Evolutionary conservation across 2,797 vertebrate species (phyloP).

Genomic region (Macrochelys suwanniensis): DNA sequence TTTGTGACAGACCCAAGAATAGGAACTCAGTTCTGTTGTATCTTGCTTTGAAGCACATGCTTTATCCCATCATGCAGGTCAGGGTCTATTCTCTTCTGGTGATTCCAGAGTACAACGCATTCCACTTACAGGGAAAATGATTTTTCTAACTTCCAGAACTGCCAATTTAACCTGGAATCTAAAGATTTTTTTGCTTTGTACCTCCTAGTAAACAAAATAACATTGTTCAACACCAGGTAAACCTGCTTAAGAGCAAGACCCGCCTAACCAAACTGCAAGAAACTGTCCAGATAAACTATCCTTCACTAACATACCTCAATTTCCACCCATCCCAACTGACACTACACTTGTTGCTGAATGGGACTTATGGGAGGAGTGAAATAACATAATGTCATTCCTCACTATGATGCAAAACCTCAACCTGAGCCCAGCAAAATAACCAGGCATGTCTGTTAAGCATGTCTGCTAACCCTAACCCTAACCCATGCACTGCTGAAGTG

Average conservation of each 20-base stretch:
- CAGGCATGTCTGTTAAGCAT: background rate
- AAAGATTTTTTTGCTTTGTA: background rate
- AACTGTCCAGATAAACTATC: background rate
- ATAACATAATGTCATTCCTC: background rate
- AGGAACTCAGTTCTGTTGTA: rapidly evolving
- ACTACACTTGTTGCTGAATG: too few species aligned
- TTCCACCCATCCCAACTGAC: background rate
- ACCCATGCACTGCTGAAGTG: background rate
- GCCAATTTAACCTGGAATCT: background rate
- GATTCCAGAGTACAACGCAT: background rate
- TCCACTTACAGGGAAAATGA: background rate
- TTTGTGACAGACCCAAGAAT: rapidly evolving
- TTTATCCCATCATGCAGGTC: rapidly evolving
- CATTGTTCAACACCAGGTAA: background rate
- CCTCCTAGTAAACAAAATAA: background rate
- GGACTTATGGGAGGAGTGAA: too few species aligned
- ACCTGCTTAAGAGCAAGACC: background rate
- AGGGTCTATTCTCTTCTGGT: rapidly evolving
- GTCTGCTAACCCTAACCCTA: too few species aligned
- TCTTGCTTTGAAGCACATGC: rapidly evolving
- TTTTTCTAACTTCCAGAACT: background rate
- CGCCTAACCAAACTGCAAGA: background rate
- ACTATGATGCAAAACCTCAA: rapidly evolving
- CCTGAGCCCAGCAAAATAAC: background rate
- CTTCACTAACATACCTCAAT: background rate